Evolutionary conservation across 2,797 vertebrate genomes (phyloP).

Genomic region (Dermochelys coriacea): DNA sequence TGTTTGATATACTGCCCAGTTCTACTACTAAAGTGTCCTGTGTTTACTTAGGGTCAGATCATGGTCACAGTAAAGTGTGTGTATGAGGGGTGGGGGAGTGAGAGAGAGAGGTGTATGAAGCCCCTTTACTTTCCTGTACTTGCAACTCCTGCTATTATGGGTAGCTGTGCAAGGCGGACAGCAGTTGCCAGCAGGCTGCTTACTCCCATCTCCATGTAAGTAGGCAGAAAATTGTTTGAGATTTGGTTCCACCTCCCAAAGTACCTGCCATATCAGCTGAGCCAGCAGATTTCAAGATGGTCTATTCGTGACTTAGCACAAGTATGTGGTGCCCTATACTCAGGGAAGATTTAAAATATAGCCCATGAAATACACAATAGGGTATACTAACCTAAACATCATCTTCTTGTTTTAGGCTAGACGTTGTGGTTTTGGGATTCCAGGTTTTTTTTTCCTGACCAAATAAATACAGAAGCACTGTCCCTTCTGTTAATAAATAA

Average conservation of each 20-base stretch:
- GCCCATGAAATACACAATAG: not conserved
- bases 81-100: too few species aligned
- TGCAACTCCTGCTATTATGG: not conserved
- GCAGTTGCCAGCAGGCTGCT: not conserved
- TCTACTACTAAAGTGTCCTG: not conserved
- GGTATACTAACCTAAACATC: not conserved
- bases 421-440: not conserved
- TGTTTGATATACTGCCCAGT: not conserved
- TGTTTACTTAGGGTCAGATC: not conserved
- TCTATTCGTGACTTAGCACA: not conserved
- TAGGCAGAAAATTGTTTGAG: not conserved
- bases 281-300: not conserved
- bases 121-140: not conserved
- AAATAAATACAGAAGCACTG: not conserved
- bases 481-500: rapidly evolving
- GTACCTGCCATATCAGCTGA: not conserved
- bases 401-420: not conserved
- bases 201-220: not conserved
- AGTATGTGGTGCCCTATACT: not conserved
- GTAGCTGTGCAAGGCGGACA: not conserved
- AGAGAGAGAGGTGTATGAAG: not conserved
- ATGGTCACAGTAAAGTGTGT: too few species aligned
- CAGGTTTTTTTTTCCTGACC: not conserved
- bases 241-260: not conserved
- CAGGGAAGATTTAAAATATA: not conserved